Percentiles rank a stretch among this genome's conserved stretches.
Evolutionary conservation across 2,797 vertebrate genomes (phyloP).

Genomic region (Sus cebifrons): DNA sequence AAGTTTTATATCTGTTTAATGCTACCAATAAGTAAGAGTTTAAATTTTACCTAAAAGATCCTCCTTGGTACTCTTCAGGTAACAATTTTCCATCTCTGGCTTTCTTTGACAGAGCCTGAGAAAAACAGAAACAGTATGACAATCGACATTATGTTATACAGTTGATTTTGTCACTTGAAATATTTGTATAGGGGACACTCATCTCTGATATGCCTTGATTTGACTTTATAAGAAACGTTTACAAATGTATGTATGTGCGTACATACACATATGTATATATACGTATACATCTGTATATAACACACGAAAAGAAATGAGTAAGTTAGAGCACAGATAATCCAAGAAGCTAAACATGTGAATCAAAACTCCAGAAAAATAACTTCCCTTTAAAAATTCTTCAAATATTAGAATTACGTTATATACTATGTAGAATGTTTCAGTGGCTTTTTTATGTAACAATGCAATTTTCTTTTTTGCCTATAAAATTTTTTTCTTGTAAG

Average conservation of each 20-base stretch:
- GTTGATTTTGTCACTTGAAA: neutral
- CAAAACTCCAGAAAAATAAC: constrained; percentile 5
- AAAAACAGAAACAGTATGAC: constrained; percentile 70
- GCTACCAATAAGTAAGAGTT: constrained; percentile 25
- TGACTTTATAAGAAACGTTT: neutral
- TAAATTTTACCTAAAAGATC: constrained; percentile 96
- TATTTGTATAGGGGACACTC: neutral
- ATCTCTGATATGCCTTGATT: neutral
- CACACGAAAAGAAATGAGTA: neutral
- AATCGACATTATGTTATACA: neutral
- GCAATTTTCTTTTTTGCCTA: neutral
- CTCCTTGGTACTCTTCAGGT: constrained; percentile 98
- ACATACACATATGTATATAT: neutral
- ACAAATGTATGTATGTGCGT: neutral
- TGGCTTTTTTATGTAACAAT: neutral
- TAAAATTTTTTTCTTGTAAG: neutral
- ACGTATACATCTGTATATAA: neutral
- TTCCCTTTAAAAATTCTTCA: constrained; percentile 46
- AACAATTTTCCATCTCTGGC: constrained; percentile 97
- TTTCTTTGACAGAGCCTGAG: constrained; percentile 95
- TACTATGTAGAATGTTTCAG: neutral
- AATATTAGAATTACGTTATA: neutral
- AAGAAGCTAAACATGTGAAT: neutral
- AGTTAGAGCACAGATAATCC: neutral
- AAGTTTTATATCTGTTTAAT: constrained; percentile 14